These are phyloP conservation scores for Phalloptychus januarius DNA, from an alignment of 2,797 vertebrate genomes.

Conservation along the genomic window DNA sequence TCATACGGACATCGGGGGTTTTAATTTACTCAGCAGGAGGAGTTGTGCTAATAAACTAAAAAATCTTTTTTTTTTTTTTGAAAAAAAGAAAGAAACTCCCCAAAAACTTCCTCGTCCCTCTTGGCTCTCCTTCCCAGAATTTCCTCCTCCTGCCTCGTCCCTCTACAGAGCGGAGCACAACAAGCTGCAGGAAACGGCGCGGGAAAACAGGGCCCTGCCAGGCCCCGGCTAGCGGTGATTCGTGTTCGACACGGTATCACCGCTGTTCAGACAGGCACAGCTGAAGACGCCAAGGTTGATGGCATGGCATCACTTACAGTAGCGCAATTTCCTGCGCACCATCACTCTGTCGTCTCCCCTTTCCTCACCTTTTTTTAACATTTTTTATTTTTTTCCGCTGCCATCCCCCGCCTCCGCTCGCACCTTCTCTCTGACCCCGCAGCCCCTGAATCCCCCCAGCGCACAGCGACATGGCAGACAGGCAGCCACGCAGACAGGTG, in stretches of 20 bases:
- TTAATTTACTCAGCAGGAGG: slow-evolving; percentile 67
- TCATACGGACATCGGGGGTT: slow-evolving; percentile 56
- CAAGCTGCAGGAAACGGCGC: slow-evolving; percentile 28
- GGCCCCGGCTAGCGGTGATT: slow-evolving; percentile 63
- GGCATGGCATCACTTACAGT: slow-evolving; percentile 60
- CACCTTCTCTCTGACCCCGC: slow-evolving; percentile 60
- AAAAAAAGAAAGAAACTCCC: slow-evolving; percentile 27
- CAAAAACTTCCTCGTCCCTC: slow-evolving; percentile 35
- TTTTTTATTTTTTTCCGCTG: slow-evolving; percentile 23
- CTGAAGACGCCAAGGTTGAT: slow-evolving; percentile 70
- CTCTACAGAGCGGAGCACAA: slow-evolving; percentile 9
- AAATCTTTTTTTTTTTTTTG: slow-evolving; percentile 13
- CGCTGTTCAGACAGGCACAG: slow-evolving; percentile 79
- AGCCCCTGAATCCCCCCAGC: slow-evolving; percentile 76
- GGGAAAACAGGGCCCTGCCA: slow-evolving; percentile 43
- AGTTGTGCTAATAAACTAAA: slow-evolving; percentile 55
- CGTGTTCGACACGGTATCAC: slow-evolving; percentile 79
- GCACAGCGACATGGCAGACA: slow-evolving; percentile 79
- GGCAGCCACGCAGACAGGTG: slow-evolving; percentile 84
- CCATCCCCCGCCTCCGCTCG: slow-evolving; percentile 15
- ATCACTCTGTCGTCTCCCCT: slow-evolving; percentile 57
- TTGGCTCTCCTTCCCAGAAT: slow-evolving; percentile 10
- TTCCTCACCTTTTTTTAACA: slow-evolving; percentile 68
- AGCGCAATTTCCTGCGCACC: slow-evolving; percentile 40
- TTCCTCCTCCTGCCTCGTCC: slow-evolving; percentile 6